A percentile compares a stretch with the other conserved stretches of the same genome.
Conservation (phyloP, 2,888 invertebrate genomes). For the Euproctis similis region DNA sequence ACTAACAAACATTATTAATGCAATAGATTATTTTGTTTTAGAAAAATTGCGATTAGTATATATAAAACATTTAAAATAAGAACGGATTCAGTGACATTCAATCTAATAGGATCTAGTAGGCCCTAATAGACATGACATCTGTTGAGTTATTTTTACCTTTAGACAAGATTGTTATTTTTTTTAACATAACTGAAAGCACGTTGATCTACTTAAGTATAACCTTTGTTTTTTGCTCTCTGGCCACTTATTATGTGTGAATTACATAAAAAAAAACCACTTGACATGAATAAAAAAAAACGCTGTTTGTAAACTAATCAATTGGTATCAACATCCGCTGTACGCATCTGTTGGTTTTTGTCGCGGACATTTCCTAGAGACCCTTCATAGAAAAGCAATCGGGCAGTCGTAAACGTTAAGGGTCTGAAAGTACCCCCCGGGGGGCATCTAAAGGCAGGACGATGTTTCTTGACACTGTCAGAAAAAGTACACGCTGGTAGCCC, state of each 20-base stretch:
- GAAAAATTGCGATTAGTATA: no score
- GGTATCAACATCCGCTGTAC: conserved; percentile 47
- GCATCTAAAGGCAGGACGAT: conserved; percentile 67
- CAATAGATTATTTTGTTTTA: no score
- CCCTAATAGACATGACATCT: no score
- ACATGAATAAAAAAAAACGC: conserved; percentile 32
- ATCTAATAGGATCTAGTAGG: no score
- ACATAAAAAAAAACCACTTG: conserved; percentile 19
- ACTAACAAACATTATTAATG: no score
- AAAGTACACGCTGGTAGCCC: conserved; percentile 63
- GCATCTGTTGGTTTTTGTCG: conserved; percentile 64
- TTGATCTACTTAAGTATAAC: conserved; percentile 9
- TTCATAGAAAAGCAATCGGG: conserved; percentile 79
- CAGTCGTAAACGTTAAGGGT: conserved; percentile 79
- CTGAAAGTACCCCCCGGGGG: conserved; percentile 75
- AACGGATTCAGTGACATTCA: no score
- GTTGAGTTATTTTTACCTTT: no score
- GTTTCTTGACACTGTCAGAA: conserved; percentile 68
- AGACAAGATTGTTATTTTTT: no score
- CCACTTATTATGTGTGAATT: conserved; percentile 35
- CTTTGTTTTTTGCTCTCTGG: no score
- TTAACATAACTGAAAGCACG: conserved; percentile 1
- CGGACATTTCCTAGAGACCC: conserved; percentile 54
- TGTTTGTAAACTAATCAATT: conserved; percentile 44
- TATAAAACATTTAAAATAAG: no score